Conservation (phyloP, 1,140 invertebrate species). For the Macrobrachium rosenbergii region DNA sequence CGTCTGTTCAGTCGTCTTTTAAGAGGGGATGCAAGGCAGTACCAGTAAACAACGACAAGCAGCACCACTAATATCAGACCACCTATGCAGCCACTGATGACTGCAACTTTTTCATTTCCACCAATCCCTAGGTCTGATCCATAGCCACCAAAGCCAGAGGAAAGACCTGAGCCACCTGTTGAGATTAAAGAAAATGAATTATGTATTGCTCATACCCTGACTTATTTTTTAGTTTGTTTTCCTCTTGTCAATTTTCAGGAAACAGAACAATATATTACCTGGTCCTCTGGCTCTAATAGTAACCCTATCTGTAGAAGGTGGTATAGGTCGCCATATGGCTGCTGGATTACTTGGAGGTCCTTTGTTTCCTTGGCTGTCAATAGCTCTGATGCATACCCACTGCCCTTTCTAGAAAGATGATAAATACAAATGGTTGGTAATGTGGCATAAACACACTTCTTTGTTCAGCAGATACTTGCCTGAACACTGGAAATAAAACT, state of each 20-base stretch:
- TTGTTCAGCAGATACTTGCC: too few relatives aligned
- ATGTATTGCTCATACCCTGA: background rate
- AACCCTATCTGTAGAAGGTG: constrained; percentile 61
- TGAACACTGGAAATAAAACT: too few relatives aligned
- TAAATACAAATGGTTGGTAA: background rate
- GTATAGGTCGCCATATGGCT: constrained; percentile 59
- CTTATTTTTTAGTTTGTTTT: too few relatives aligned
- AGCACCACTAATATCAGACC: constrained; percentile 62
- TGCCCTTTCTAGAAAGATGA: constrained; percentile 49
- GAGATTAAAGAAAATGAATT: background rate
- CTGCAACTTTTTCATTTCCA: constrained; percentile 58
- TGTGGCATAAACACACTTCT: too few relatives aligned
- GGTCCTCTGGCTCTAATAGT: constrained; percentile 60
- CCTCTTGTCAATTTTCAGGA: too few relatives aligned
- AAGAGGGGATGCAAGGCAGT: constrained; percentile 54
- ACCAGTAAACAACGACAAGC: constrained; percentile 59
- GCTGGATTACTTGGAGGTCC: constrained; percentile 64
- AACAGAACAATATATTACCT: constrained; percentile 36
- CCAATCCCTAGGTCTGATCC: constrained; percentile 44
- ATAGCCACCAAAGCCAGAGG: constrained; percentile 54
- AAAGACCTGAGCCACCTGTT: constrained; percentile 19
- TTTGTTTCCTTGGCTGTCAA: constrained; percentile 57
- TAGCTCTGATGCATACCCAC: constrained; percentile 60
- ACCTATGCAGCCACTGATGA: constrained; percentile 61
- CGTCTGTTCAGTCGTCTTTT: constrained; percentile 56